phyloP scores from a whole-genome alignment of 2,113 vertebrate genomes.

The Procavia capensis region DNA sequence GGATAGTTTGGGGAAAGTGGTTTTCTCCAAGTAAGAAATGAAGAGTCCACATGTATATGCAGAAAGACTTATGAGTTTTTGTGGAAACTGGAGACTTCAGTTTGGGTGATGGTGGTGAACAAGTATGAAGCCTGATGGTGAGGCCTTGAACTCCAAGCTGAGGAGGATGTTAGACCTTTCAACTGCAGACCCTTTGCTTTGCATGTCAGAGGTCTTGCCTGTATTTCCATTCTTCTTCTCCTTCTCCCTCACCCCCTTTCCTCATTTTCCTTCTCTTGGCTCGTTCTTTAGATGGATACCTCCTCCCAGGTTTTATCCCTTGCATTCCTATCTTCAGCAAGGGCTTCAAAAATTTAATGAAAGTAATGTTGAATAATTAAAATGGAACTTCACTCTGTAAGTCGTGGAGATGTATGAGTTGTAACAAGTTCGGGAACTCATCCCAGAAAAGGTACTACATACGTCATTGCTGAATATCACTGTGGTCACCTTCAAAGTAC shows the following conservation, averaged over 20 bases:
- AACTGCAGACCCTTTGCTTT: neutral
- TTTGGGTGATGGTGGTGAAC: neutral
- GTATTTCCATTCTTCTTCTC: neutral
- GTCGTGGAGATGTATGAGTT: neutral
- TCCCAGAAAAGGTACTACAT: too few relatives aligned
- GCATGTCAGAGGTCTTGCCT: neutral
- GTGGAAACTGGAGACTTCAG: neutral
- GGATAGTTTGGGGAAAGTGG: neutral
- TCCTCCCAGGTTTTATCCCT: neutral
- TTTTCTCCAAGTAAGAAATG: neutral
- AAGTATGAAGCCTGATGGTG: neutral
- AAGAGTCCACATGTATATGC: neutral
- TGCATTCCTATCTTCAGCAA: neutral
- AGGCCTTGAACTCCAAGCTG: neutral
- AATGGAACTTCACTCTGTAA: neutral
- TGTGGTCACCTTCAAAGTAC: too few relatives aligned
- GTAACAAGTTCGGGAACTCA: too few relatives aligned
- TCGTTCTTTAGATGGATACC: neutral
- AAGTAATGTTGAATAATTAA: neutral
- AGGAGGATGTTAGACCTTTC: neutral
- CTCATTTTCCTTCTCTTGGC: neutral
- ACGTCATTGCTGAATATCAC: too few relatives aligned
- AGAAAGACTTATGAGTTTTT: slow-evolving; percentile 10
- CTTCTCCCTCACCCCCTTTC: neutral
- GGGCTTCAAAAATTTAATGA: neutral